Evolutionary conservation across 2,797 vertebrate species (phyloP).

Genomic region (Furcifer pardalis): DNA sequence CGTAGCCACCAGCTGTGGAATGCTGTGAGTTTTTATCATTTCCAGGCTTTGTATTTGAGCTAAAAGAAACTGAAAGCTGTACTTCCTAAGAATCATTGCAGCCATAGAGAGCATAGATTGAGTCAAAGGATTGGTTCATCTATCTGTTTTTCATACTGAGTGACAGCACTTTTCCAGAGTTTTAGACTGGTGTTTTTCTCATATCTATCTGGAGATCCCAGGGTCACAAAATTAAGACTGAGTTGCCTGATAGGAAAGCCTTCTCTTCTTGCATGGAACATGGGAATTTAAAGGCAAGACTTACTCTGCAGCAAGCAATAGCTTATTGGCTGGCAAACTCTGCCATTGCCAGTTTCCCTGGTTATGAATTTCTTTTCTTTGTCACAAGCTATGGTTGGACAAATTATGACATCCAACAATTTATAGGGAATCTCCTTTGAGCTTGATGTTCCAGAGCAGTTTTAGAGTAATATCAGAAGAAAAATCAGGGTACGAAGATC

Average conservation of each 20-base stretch:
- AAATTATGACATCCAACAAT: not conserved
- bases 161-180: not conserved
- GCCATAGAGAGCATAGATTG: too few species aligned
- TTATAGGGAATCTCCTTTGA: not conserved
- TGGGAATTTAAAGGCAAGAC: not conserved
- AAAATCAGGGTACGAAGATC: not conserved
- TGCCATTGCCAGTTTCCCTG: not conserved
- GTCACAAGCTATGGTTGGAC: not conserved
- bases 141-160: not conserved
- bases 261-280: too few species aligned
- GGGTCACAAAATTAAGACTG: too few species aligned
- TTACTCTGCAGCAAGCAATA: too few species aligned
- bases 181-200: not conserved
- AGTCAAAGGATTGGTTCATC: not conserved
- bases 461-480: not conserved
- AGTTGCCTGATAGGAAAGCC: too few species aligned
- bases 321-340: too few species aligned
- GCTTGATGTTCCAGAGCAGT: not conserved
- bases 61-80: too few species aligned
- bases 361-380: too few species aligned
- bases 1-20: too few species aligned
- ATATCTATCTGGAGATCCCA: not conserved
- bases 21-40: too few species aligned
- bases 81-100: too few species aligned
- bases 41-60: too few species aligned